phyloP scores from a whole-genome alignment of 64 coral and sea anemone genomes.

The Montipora cactus region DNA sequence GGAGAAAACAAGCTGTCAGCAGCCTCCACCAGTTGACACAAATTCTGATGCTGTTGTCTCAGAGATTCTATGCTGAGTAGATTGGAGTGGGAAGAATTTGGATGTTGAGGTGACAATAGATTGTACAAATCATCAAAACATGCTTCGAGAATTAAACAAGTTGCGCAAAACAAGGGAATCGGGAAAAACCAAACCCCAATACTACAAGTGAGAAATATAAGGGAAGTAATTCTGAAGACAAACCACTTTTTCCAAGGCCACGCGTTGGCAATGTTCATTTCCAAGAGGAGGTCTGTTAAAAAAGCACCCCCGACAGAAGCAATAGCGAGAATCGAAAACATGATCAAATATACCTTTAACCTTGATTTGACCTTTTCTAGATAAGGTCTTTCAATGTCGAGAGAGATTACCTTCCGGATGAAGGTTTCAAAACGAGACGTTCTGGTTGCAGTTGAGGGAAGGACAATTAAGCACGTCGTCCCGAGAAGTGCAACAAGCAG shows the following conservation, averaged over 20 bases:
- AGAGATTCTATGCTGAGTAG: background rate
- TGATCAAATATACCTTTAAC: background rate
- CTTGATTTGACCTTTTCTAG: background rate
- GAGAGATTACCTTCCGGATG: background rate
- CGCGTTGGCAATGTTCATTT: background rate
- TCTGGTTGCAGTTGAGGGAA: background rate
- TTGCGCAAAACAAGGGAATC: background rate
- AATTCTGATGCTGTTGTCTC: background rate
- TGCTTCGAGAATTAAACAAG: slow-evolving; percentile 15
- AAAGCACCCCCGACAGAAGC: background rate
- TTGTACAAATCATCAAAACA: background rate
- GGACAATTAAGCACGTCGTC: background rate
- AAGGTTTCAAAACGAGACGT: background rate
- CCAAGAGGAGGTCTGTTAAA: background rate
- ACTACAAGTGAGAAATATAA: background rate
- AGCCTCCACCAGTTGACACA: background rate
- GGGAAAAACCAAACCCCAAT: slow-evolving; percentile 3
- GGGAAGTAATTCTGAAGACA: background rate
- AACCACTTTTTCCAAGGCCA: background rate
- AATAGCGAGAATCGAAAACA: background rate
- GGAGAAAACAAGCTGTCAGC: slow-evolving; percentile 9
- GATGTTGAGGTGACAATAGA: background rate
- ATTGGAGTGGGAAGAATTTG: background rate
- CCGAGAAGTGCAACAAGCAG: background rate
- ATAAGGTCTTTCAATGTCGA: background rate